Percentiles rank a stretch among this genome's conserved stretches.
phyloP scores from a whole-genome alignment of 2,888 invertebrate genomes.

The Dexiosoma caninum region DNA sequence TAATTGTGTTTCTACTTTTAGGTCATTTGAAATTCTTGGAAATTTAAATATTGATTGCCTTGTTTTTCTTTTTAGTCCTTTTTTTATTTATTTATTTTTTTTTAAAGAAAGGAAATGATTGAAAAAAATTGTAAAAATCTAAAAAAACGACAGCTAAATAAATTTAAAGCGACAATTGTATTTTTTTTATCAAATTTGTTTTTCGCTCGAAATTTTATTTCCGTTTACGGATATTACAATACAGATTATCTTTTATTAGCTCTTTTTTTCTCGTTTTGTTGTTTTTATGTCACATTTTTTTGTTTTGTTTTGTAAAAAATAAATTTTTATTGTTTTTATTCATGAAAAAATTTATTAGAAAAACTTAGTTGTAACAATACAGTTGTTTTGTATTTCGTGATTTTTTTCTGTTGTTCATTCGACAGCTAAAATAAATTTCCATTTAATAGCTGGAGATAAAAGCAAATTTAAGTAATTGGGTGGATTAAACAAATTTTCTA shows the following conservation, averaged over 20 bases:
- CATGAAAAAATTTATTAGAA: constrained; percentile 31
- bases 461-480: constrained; percentile 27
- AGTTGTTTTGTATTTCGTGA: constrained; percentile 6
- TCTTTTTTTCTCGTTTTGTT: neutral
- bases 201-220: constrained; percentile 50
- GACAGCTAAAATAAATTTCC: constrained; percentile 1
- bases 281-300: no score
- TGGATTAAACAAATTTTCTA: constrained; percentile 5
- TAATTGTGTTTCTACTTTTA: neutral
- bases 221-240: constrained; percentile 59
- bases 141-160: neutral
- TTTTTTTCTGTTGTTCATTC: neutral
- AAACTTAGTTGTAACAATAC: neutral
- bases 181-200: constrained; percentile 29
- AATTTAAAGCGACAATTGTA: constrained; percentile 12
- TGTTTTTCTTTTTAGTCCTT: no score
- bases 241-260: constrained; percentile 50
- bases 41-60: neutral
- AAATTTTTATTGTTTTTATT: constrained; percentile 38
- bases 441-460: constrained; percentile 29
- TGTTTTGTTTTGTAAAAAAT: constrained; percentile 7
- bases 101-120: neutral
- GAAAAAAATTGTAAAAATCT: no score
- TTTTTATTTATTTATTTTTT: no score
- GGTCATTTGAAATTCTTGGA: neutral